These are phyloP conservation scores for Sprattus sprattus DNA, from an alignment of 2,113 vertebrate genomes.

Conservation along the genomic window DNA sequence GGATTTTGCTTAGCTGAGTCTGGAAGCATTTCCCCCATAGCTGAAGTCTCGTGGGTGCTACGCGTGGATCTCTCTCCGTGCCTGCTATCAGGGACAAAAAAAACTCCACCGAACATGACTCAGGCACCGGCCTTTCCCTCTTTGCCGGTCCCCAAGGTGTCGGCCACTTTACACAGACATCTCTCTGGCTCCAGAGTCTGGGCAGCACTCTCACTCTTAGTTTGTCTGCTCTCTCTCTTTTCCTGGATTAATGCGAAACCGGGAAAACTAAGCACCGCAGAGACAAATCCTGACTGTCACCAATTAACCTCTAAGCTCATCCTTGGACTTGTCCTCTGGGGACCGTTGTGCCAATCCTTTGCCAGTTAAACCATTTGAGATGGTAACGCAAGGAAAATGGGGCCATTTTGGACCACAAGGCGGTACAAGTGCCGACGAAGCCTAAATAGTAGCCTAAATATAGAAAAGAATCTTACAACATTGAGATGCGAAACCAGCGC, in stretches of 20 bases:
- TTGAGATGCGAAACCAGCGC: conserved; percentile 48
- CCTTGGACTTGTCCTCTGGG: conserved; percentile 18
- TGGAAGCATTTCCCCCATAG: conserved; percentile 52
- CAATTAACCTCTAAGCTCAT: conserved; percentile 39
- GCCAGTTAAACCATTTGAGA: conserved; percentile 14
- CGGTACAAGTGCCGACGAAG: conserved; percentile 26
- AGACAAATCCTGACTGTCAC: conserved; percentile 34
- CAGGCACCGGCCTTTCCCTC: not conserved
- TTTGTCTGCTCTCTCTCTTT: not conserved
- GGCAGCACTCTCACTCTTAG: not conserved
- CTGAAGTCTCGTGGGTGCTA: conserved; percentile 48
- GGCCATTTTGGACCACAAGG: conserved; percentile 32
- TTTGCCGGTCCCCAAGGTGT: conserved; percentile 15
- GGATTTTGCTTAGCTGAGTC: conserved; percentile 57
- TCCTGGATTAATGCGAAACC: not conserved
- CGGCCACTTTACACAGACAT: not conserved
- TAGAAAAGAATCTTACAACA: too few species aligned
- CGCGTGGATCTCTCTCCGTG: conserved; percentile 43
- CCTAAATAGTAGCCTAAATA: too few species aligned
- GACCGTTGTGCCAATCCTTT: conserved; percentile 24
- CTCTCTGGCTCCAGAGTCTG: conserved; percentile 25
- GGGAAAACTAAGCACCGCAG: conserved; percentile 38
- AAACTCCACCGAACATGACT: not conserved
- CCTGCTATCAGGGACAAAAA: conserved; percentile 8
- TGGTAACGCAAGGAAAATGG: conserved; percentile 33